Evolutionary conservation across 2,797 vertebrate genomes (phyloP), one percentile per base, ranked within the genome.

Genomic region (Gymnoscopelus microlampas): DNA sequence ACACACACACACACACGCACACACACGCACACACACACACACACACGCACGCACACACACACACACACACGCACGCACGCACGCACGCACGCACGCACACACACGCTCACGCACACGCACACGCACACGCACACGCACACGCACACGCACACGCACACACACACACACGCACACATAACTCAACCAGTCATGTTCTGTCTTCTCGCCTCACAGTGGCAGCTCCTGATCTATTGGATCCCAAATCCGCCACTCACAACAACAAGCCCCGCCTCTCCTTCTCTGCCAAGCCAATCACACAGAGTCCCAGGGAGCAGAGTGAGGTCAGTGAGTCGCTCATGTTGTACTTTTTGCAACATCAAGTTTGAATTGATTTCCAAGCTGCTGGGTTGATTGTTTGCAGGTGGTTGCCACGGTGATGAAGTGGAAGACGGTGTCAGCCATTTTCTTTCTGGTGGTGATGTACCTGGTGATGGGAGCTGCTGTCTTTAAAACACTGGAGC

Each of bases 251-350:
- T 92, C 95, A 98, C 88, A 97, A 98, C 94, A 96, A 91, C 87
- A 98, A 98, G 92, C 97, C 97, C 63, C 94, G 96, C 89, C 93
- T 98, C 83, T 98, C 97, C 24, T 98, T 98, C 92, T 98, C 97
- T 83, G 95, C 95, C 71, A 98, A 97, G 87, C 95, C 96, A 76
- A 93, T 96, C 26, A 95, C 96, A 74, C 91, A 95, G 74, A 90
- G 94, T 85, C 93, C 96, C 73, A 92, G 91, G 56, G 96, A 97
- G 87, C 95, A 97, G 86, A 95, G 92, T 13, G 95, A 97, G 89
- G 93, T 95, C 3, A 91, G 85, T 68, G 50, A 73, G 32, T 39
- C 2, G 6, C 39, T 39, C 39, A 39, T 8, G 4, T 35, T 39
- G 8, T 6, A 39, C 32, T 35, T 35, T 35, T 3, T 35, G 6